A percentile compares a stretch with the other conserved stretches of the same genome.
phyloP scores from a whole-genome alignment of 1,140 invertebrate genomes.

The Orussus abietinus region DNA sequence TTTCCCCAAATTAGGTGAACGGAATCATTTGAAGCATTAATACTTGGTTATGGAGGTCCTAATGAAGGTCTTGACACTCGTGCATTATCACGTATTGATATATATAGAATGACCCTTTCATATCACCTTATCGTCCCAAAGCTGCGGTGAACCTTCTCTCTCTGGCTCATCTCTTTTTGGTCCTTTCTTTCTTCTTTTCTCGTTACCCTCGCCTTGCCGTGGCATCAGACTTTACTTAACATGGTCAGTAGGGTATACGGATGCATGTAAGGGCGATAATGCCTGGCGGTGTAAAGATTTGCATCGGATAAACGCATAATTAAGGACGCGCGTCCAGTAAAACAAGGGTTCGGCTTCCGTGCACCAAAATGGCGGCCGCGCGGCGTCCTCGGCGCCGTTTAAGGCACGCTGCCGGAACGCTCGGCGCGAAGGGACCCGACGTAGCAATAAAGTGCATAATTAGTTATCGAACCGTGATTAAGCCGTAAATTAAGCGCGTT shows the following conservation, averaged over 20 bases:
- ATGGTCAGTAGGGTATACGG: neutral
- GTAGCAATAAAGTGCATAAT: slow-evolving; percentile 18
- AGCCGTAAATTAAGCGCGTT: slow-evolving; percentile 21
- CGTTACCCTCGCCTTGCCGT: neutral
- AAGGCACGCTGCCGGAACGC: slow-evolving; percentile 10
- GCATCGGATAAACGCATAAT: slow-evolving; percentile 16
- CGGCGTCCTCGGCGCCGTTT: neutral
- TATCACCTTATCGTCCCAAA: neutral
- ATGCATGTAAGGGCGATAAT: slow-evolving; percentile 9
- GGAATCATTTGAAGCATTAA: no score
- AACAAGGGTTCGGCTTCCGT: slow-evolving; percentile 11
- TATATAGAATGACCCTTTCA: no score
- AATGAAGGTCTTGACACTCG: no score
- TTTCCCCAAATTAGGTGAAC: no score
- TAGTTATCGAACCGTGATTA: slow-evolving; percentile 21
- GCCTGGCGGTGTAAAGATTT: slow-evolving; percentile 12
- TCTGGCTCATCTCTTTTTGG: neutral
- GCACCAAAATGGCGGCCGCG: slow-evolving; percentile 4
- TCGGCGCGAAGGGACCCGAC: slow-evolving; percentile 10
- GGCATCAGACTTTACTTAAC: slow-evolving; percentile 1
- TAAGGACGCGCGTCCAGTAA: slow-evolving; percentile 11
- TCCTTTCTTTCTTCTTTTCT: slow-evolving; percentile 2
- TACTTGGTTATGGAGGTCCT: no score
- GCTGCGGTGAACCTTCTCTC: neutral
- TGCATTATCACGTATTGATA: no score